Conservation (phyloP, 2,113 vertebrate species). For the Rhinogobius similis region DNA sequence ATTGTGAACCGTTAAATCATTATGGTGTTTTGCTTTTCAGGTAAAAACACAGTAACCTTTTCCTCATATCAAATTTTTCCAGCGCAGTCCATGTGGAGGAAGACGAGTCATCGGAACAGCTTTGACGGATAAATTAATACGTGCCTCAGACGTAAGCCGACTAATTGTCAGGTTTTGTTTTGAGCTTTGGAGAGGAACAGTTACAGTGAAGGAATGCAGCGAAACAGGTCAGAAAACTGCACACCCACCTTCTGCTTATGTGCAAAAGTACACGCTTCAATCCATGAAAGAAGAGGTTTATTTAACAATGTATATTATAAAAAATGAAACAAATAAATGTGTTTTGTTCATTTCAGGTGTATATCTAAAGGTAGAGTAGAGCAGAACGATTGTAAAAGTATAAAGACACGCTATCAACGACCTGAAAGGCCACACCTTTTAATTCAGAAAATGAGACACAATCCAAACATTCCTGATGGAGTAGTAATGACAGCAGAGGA, state of each 20-base stretch:
- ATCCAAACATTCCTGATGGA: background rate
- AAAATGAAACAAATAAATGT: too few relatives aligned
- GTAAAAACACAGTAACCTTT: too few relatives aligned
- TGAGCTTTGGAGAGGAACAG: background rate
- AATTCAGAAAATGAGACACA: background rate
- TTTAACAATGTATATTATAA: background rate
- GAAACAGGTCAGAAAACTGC: slow-evolving; percentile 26
- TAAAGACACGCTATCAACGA: too few relatives aligned
- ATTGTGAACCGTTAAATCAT: too few relatives aligned
- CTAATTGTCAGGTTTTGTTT: slow-evolving; percentile 10
- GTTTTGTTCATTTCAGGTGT: too few relatives aligned
- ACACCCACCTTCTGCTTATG: background rate
- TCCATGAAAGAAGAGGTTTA: background rate
- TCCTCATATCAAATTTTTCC: background rate
- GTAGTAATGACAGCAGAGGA: background rate
- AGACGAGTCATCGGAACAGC: slow-evolving; percentile 17
- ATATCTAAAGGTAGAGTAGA: too few relatives aligned
- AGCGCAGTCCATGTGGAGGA: background rate
- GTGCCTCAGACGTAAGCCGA: background rate
- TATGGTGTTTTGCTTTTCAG: too few relatives aligned
- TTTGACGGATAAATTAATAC: slow-evolving; percentile 26
- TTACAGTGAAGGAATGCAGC: slow-evolving; percentile 30
- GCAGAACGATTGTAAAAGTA: background rate
- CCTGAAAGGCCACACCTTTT: background rate
- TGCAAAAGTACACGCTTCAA: background rate